Conservation (phyloP, 2,113 vertebrate genomes). For the Peromyscus maniculatus region DNA sequence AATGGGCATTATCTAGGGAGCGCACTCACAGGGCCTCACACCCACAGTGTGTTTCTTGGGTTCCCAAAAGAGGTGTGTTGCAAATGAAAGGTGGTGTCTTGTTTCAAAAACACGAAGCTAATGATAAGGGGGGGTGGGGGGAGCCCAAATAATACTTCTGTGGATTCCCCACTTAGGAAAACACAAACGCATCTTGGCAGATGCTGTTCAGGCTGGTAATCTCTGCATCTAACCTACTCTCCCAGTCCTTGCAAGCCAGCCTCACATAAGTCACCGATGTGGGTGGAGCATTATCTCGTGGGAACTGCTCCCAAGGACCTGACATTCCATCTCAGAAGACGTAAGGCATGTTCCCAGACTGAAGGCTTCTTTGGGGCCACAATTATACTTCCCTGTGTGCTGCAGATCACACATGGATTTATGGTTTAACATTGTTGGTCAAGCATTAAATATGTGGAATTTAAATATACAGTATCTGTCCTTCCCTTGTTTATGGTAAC, state of each 20-base stretch:
- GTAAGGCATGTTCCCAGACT: conserved; percentile 68
- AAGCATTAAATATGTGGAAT: background rate
- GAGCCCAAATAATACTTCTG: background rate
- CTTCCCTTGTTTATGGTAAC: conserved; percentile 31
- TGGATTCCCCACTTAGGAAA: background rate
- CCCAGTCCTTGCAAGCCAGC: conserved; percentile 64
- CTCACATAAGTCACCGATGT: conserved; percentile 72
- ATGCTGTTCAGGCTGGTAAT: background rate
- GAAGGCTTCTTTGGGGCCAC: conserved; percentile 40
- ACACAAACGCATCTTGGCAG: background rate
- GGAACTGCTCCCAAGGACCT: conserved; percentile 81
- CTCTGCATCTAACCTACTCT: conserved; percentile 30
- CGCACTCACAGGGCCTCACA: background rate
- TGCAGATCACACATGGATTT: background rate
- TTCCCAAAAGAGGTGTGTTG: background rate
- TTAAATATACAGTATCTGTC: background rate
- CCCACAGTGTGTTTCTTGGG: background rate
- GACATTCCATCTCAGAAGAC: conserved; percentile 79
- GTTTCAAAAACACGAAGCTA: background rate
- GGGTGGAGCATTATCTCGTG: conserved; percentile 81
- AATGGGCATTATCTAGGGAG: conserved; percentile 64
- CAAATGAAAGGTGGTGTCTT: background rate
- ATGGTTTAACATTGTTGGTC: conserved; percentile 31
- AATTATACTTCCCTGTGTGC: background rate
- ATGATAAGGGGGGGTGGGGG: background rate